These are phyloP conservation scores for Lagenorhynchus albirostris DNA, from an alignment of 2,113 vertebrate genomes.

Conservation along the genomic window DNA sequence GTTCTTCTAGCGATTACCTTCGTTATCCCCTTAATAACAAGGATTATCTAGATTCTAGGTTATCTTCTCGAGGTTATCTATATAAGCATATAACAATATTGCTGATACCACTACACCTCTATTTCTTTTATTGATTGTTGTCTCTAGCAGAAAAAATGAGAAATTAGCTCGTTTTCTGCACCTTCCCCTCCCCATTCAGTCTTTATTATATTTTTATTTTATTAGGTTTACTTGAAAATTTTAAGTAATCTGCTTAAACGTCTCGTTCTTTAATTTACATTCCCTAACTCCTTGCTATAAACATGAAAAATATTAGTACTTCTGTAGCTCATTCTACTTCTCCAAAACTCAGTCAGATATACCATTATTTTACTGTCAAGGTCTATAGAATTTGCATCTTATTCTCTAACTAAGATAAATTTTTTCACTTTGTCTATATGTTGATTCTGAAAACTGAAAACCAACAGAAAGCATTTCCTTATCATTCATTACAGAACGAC, in stretches of 20 bases:
- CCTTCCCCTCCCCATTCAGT: not conserved
- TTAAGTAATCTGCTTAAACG: not conserved
- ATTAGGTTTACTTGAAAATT: not conserved
- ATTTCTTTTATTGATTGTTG: not conserved
- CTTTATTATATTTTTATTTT: not conserved
- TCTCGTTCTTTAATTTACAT: not conserved
- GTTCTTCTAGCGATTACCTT: not conserved
- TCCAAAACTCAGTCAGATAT: not conserved
- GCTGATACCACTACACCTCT: not conserved
- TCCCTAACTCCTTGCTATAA: not conserved
- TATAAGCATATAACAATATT: not conserved
- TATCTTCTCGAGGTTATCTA: not conserved
- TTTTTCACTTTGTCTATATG: not conserved
- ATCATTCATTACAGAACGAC: not conserved
- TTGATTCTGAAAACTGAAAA: constrained; percentile 8
- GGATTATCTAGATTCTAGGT: not conserved
- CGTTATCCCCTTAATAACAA: not conserved
- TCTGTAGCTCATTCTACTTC: not conserved
- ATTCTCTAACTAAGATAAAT: not conserved
- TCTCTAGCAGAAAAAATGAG: not conserved
- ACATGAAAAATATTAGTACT: not conserved
- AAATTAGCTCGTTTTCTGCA: not conserved
- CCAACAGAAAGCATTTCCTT: not conserved
- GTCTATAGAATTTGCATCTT: not conserved
- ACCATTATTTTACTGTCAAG: not conserved